These are phyloP conservation scores for Ceryle rudis DNA, from an alignment of 2,797 vertebrate genomes.

Conservation along the genomic window DNA sequence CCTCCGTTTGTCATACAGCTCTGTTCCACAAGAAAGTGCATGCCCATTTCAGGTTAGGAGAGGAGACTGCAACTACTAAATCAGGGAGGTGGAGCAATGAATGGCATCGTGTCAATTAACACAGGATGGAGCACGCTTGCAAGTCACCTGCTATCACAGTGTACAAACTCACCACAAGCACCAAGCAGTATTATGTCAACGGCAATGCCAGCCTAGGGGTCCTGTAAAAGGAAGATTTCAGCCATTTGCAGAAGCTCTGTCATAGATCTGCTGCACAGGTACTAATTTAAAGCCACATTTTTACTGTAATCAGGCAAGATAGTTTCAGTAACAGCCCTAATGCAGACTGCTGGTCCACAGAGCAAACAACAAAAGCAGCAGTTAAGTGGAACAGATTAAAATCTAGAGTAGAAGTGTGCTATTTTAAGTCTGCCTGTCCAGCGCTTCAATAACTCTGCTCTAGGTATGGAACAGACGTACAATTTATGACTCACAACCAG, in stretches of 20 bases:
- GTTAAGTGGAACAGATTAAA: background rate
- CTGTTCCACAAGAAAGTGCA: background rate
- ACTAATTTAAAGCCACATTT: slow-evolving; percentile 28
- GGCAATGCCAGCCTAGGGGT: background rate
- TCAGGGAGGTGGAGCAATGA: background rate
- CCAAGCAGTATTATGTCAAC: slow-evolving; percentile 17
- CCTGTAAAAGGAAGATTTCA: slow-evolving; percentile 2
- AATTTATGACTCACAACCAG: background rate
- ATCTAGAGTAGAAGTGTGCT: background rate
- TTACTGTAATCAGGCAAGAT: slow-evolving; percentile 36
- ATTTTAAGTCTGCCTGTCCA: background rate
- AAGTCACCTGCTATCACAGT: background rate
- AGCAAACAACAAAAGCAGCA: slow-evolving; percentile 41
- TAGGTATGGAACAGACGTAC: background rate
- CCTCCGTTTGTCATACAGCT: background rate
- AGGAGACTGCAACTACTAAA: background rate
- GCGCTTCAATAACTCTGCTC: background rate
- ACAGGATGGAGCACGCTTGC: background rate
- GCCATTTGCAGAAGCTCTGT: slow-evolving; percentile 37
- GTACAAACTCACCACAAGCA: slow-evolving; percentile 18
- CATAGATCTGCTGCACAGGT: background rate
- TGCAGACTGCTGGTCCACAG: background rate
- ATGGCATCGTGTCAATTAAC: background rate
- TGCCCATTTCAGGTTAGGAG: background rate
- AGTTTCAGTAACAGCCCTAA: background rate